These are phyloP conservation scores for Thymallus thymallus DNA, from an alignment of 2,113 vertebrate genomes.

Conservation along the genomic window DNA sequence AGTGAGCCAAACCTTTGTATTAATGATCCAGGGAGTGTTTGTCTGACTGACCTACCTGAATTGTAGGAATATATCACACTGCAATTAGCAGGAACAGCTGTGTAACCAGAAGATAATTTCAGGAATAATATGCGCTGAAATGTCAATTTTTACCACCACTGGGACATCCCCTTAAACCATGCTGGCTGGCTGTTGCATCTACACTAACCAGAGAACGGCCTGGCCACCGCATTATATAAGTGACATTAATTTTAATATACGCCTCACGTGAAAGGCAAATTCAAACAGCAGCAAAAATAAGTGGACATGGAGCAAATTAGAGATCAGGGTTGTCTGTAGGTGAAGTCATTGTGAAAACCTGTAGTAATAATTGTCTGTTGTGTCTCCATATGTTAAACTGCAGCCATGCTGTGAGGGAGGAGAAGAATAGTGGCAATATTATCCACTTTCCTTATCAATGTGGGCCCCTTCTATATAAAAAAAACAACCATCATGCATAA, in stretches of 20 bases:
- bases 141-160: constrained; percentile 35
- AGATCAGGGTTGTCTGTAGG: background rate
- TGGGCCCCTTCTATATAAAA: too few species aligned
- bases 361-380: constrained; percentile 10
- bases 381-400: background rate
- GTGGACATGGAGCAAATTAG: constrained; percentile 9
- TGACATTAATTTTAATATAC: constrained; percentile 1
- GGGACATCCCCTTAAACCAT: constrained; percentile 16
- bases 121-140: constrained; percentile 39
- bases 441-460: too few species aligned
- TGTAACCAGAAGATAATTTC: constrained; percentile 11
- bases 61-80: constrained; percentile 38
- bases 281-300: constrained; percentile 4
- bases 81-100: constrained; percentile 34
- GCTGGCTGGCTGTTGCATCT: background rate
- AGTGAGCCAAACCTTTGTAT: background rate
- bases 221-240: background rate
- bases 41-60: constrained; percentile 20
- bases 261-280: background rate
- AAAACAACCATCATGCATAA: too few species aligned
- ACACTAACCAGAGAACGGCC: background rate
- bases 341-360: constrained; percentile 1
- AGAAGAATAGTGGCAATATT: background rate
- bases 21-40: constrained; percentile 6
- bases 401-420: background rate